These are phyloP conservation scores for Hemitrygon akajei DNA, from an alignment of 2,797 vertebrate genomes.

Conservation along the genomic window DNA sequence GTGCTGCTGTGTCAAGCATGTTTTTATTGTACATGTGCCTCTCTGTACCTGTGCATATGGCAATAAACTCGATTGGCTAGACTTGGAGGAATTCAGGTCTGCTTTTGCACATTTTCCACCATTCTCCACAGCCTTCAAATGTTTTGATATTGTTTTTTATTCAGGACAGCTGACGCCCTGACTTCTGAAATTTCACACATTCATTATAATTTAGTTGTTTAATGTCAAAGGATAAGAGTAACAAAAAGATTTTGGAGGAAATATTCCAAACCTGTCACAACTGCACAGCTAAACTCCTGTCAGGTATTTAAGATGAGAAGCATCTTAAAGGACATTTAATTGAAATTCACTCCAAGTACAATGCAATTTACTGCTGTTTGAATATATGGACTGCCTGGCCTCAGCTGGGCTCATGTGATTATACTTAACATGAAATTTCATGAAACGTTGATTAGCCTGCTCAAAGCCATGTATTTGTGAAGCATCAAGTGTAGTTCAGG, in stretches of 20 bases:
- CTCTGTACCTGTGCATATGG: no score
- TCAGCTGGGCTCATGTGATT: conserved; percentile 56
- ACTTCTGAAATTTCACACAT: background rate
- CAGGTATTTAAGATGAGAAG: conserved; percentile 60
- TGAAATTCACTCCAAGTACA: conserved; percentile 76
- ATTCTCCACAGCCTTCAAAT: background rate
- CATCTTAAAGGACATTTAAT: conserved; percentile 73
- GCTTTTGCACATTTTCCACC: background rate
- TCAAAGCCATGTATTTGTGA: conserved; percentile 67
- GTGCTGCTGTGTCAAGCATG: no score
- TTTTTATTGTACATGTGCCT: no score
- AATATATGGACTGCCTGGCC: conserved; percentile 80
- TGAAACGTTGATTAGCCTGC: conserved; percentile 76
- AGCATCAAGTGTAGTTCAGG: conserved; percentile 64
- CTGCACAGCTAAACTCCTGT: conserved; percentile 61
- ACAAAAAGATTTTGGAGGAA: background rate
- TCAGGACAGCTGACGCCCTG: background rate
- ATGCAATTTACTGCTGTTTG: conserved; percentile 68
- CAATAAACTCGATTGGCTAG: no score
- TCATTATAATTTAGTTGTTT: background rate
- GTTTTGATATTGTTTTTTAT: background rate
- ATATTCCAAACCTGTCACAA: conserved; percentile 56
- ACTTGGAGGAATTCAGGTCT: background rate
- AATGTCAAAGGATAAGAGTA: background rate
- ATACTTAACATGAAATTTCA: conserved; percentile 72